Conservation (phyloP, 2,113 vertebrate species). For the Campylorhamphus procurvoides region DNA sequence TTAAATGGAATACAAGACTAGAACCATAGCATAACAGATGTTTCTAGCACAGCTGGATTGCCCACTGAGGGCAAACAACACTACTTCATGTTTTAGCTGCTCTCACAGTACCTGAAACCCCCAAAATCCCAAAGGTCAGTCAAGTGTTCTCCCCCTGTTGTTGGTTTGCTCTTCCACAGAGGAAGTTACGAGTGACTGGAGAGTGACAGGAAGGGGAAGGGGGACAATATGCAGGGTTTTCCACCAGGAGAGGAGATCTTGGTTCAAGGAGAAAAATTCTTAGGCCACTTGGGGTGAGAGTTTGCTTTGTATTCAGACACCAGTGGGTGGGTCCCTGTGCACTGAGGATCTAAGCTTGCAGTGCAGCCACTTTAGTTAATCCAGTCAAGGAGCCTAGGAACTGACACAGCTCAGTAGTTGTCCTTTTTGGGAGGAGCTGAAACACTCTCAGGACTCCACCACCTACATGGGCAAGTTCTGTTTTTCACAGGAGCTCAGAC, state of each 20-base stretch:
- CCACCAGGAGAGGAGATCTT: not conserved
- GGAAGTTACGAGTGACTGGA: not conserved
- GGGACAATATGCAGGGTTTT: not conserved
- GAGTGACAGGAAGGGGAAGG: no score
- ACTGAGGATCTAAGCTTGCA: not conserved
- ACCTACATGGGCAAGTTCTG: not conserved
- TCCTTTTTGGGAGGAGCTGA: not conserved
- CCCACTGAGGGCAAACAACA: not conserved
- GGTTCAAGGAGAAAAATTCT: not conserved
- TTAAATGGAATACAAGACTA: not conserved
- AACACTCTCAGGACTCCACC: not conserved
- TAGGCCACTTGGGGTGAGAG: not conserved
- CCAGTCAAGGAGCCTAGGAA: not conserved
- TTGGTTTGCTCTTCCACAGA: not conserved
- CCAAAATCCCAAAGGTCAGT: not conserved
- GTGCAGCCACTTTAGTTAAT: not conserved
- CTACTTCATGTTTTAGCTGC: not conserved
- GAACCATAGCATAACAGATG: not conserved
- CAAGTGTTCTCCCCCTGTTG: not conserved
- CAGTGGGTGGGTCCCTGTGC: not conserved
- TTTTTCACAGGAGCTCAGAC: not conserved
- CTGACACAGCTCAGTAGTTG: not conserved
- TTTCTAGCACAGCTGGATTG: not conserved
- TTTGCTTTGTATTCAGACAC: not conserved
- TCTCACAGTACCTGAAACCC: not conserved